Evolutionary conservation across 2,113 vertebrate genomes (phyloP).

Genomic region (Protobothrops mucrosquamatus): DNA sequence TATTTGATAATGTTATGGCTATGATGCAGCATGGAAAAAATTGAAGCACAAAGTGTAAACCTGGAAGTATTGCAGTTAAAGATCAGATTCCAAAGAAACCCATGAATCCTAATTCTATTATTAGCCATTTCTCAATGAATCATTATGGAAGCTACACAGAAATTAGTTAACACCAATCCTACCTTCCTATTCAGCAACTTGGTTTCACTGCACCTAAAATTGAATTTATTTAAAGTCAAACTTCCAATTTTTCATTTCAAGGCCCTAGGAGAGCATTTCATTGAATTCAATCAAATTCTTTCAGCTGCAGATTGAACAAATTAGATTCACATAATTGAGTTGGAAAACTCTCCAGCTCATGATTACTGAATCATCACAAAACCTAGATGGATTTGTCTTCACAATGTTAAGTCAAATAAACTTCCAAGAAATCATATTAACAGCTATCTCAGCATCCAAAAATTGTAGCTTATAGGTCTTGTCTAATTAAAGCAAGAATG

Average conservation of each 20-base stretch:
- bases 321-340: slow-evolving; percentile 13
- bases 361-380: not conserved
- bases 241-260: not conserved
- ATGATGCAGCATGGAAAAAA: not conserved
- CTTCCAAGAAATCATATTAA: not conserved
- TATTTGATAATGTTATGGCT: not conserved
- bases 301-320: slow-evolving; percentile 17
- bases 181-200: not conserved
- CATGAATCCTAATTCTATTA: not conserved
- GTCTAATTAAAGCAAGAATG: not conserved
- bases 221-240: not conserved
- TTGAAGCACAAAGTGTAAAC: not conserved
- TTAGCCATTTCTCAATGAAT: not conserved
- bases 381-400: not conserved
- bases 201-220: not conserved
- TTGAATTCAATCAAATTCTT: not conserved
- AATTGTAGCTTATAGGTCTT: not conserved
- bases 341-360: slow-evolving; percentile 35
- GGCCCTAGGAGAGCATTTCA: not conserved
- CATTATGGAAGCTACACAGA: slow-evolving; percentile 12
- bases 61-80: slow-evolving; percentile 11
- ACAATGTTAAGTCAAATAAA: not conserved
- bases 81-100: slow-evolving; percentile 3
- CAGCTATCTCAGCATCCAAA: not conserved
- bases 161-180: slow-evolving; percentile 33